phyloP scores from a whole-genome alignment of 1,140 invertebrate species.

The Drosophila burlai region DNA sequence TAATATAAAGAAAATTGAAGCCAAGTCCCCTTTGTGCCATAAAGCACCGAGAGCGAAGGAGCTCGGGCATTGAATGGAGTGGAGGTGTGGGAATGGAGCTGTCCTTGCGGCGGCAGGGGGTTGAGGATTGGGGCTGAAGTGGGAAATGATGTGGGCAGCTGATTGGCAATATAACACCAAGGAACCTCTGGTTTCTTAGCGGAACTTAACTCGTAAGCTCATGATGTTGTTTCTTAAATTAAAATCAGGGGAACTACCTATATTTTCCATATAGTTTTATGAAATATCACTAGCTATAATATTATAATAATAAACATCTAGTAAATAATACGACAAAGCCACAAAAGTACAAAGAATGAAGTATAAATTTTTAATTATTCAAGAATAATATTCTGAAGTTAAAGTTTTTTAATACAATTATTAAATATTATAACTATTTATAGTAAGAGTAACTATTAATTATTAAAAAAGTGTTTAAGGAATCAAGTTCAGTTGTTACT shows the following conservation, averaged over 20 bases:
- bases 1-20: conserved; percentile 84
- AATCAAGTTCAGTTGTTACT: too few relatives aligned
- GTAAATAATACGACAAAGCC: too few relatives aligned
- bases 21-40: conserved; percentile 78
- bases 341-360: too few relatives aligned
- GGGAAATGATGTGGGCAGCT: conserved; percentile 22
- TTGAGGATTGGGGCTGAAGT: background rate
- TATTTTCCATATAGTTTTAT: too few relatives aligned
- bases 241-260: background rate
- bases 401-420: too few relatives aligned
- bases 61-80: background rate
- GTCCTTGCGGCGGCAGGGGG: background rate
- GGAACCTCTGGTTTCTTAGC: conserved; percentile 1
- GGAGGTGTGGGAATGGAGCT: background rate
- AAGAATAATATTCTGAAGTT: too few relatives aligned
- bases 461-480: too few relatives aligned
- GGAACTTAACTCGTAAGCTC: conserved; percentile 28
- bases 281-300: too few relatives aligned
- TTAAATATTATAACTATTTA: too few relatives aligned
- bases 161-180: conserved; percentile 72
- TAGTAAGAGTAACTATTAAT: too few relatives aligned
- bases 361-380: too few relatives aligned
- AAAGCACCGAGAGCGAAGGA: conserved; percentile 50
- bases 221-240: background rate
- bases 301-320: too few relatives aligned